Evolutionary conservation across 2,888 invertebrate species (phyloP), one percentile per base, ranked within the genome.

Genomic region (Dascillus cervinus): DNA sequence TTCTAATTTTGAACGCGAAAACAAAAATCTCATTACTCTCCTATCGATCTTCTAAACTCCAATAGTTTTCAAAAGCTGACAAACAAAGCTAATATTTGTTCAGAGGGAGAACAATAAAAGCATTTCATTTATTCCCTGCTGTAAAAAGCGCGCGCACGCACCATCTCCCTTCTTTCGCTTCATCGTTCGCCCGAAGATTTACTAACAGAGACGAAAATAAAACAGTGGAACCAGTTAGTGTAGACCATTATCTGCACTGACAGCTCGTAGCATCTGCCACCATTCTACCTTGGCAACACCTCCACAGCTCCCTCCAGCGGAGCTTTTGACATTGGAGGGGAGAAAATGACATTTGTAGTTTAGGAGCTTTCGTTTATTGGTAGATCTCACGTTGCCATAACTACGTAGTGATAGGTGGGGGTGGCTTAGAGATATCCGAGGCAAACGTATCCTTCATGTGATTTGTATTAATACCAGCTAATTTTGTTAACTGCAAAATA

Each of bases 11-110:
- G n/a, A n/a, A n/a, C n/a, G n/a, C 31, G 20, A 22, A 42, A 45
- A 46, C 33, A 44, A 48, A 53, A 53, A 53, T 43, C 43, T 53
- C 50, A 52, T 52, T 52, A 53, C 42, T 33, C 39, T 45, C 42
- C 19, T 47, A 52, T 52, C 54, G 49, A 50, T 49, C 46, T 46
- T 43, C 41, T 38, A 36, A 47, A 47, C 43, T 49, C 46, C 43
- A 46, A 42, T 49, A 51, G 50, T 53, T 53, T 53, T 53, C 42
- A 55, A 56, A 55, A 56, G 53, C 55, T 54, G 55, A 55, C 58
- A 55, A 58, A 60, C 59, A 60, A 60, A 61, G 60, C 59, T 54
- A 60, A 60, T 61, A 60, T 61, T 61, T 60, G 55, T 51, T 43
- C 51, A 59, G 58, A 57, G 59, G 58, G 59, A 47, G 55, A 55